Evolutionary conservation across 2,888 invertebrate species (phyloP), one percentile per base, ranked within the genome.

Genomic region (Spodoptera littoralis): DNA sequence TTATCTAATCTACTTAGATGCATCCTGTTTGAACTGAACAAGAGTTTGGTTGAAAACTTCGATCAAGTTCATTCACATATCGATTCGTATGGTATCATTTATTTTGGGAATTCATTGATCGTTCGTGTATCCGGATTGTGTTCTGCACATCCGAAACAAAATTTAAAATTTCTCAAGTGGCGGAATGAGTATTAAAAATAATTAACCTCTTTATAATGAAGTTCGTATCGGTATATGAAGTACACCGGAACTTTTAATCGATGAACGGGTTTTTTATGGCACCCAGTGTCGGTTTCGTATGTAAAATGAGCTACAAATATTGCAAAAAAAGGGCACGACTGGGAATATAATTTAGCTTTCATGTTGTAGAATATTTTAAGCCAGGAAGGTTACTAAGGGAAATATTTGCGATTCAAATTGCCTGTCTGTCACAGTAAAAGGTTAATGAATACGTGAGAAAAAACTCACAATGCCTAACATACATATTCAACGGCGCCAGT

Each of bases 1-100:
- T 70, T 77, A 72, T 72, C 71, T 70, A 70, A 75, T 72, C 59
- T 72, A 57, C 46, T 57, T 75, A 44, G 65, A 75, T 64, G 53
- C 76, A 65, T 72, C 76, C 71, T 75, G 76, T 70, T 72, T 50
- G 30, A 8, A 13, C 49, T 59, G 53, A 52, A 44, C 56, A 70
- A 64, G 43, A 27, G 63, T 70, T 54, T 70, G 65, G 58, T 57
- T 45, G 24, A 70, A 54, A 46, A 42, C 13, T 56, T 57, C 13
- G 45, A 67, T 54, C 42, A 55, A 59, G 65, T 59, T 53, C 75
- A 64, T 70, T 64, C 54, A 70, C 42, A 48, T 48, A 62, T 69
- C 27, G 50, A 69, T 57, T 42, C 9, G 53, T 47, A 44, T 42
- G 8, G 53, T 47, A 44, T 59, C 24, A 45, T 54, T 73, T 67